Evolutionary conservation across 2,888 invertebrate genomes (phyloP), one percentile per base, ranked within the genome.

Genomic region (Ceriagrion tenellum): DNA sequence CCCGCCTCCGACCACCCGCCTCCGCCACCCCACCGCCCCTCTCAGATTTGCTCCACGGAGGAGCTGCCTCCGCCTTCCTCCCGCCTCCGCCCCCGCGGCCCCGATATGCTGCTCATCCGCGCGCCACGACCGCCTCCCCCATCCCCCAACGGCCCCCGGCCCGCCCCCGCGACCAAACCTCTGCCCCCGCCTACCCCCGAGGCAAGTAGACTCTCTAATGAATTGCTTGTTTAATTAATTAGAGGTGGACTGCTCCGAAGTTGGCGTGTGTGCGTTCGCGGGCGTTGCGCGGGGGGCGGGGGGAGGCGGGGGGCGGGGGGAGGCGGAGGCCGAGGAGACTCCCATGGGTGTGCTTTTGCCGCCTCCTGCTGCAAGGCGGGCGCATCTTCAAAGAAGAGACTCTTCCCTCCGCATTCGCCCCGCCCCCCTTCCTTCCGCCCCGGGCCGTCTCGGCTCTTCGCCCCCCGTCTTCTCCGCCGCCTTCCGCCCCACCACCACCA

Each of bases 191-290:
- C 16, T 8, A 8, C 59, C 95, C 96, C 95, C 95, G 96, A 96
- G 95, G 95, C 95, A 95, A 95, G 95, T 59, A 95, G 95, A 95
- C 90, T 93, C 89, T 97, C 97, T 98, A 98, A 98, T 98, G 98
- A 98, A 98, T 98, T 98, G 98, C 98, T 97, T 98, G 98, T 98
- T 98, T 98, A 98, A 98, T 98, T 98, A 98, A 98, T 98, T 98
- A 98, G 97, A 97, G 97, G 96, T 96, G 96, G 96, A 95, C 95
- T 95, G 93, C 93, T 93, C 93, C 69, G 74, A 93, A 91, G 91
- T 91, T 91, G 91, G 63, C 91, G 91, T 55, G 63, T n/a, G 90
- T 35, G 91, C 16, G 90, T 8, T 56, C 56, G 90, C 56, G 90
- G 35, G 18, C 30, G 59, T 56, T n/a, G n/a, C n/a, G n/a, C n/a